phyloP scores from a whole-genome alignment of 2,113 vertebrate species.

The Caranx ignobilis region DNA sequence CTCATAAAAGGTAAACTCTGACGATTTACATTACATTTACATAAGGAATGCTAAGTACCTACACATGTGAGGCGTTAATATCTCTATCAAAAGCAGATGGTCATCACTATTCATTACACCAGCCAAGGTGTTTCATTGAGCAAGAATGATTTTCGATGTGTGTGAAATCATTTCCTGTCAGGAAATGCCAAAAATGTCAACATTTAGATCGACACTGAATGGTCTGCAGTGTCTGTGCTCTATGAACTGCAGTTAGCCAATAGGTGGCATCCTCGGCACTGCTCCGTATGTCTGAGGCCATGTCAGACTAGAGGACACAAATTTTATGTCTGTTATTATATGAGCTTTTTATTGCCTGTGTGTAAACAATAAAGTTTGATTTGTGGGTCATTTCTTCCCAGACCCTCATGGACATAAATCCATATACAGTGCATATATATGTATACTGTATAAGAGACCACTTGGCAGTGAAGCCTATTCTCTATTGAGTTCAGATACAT shows the following conservation, averaged over 20 bases:
- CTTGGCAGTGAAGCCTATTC: conserved; percentile 45
- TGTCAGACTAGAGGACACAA: neutral
- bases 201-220: neutral
- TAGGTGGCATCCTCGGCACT: conserved; percentile 27
- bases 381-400: conserved; percentile 22
- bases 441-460: conserved; percentile 7
- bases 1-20: conserved; percentile 73
- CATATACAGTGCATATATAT: neutral
- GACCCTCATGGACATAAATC: neutral
- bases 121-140: conserved; percentile 39
- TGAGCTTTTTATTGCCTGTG: conserved; percentile 26
- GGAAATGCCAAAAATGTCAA: conserved; percentile 5
- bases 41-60: conserved; percentile 75
- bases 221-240: neutral
- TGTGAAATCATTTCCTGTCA: conserved; percentile 26
- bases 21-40: conserved; percentile 79
- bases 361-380: conserved; percentile 53
- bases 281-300: neutral
- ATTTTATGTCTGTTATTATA: conserved; percentile 7
- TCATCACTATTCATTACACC: conserved; percentile 42
- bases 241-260: neutral
- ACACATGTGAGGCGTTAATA: conserved; percentile 72
- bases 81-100: conserved; percentile 74
- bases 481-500: conserved; percentile 30
- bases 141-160: conserved; percentile 13